Conservation (phyloP, 2,888 invertebrate genomes). For the Cryptophagus acutangulus region DNA sequence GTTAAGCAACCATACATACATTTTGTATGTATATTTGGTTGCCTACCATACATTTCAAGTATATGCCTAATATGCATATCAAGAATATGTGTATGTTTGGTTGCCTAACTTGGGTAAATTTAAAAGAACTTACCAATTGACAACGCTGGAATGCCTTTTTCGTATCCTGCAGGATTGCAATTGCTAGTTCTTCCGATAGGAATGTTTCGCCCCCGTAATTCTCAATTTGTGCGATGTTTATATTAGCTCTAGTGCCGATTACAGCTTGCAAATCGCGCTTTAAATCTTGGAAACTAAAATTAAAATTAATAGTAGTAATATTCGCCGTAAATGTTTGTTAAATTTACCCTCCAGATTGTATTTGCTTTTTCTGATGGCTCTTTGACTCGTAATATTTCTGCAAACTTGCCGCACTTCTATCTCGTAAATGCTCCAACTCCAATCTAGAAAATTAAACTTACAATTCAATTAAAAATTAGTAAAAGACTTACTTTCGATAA, state of each 20-base stretch:
- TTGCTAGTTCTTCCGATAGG: slow-evolving; percentile 89
- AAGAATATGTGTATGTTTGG: too few relatives aligned
- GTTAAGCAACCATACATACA: too few relatives aligned
- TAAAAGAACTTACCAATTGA: slow-evolving; percentile 57
- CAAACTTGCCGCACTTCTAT: slow-evolving; percentile 69
- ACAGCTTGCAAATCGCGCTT: slow-evolving; percentile 90
- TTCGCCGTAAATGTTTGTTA: slow-evolving; percentile 19
- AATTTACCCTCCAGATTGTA: slow-evolving; percentile 82
- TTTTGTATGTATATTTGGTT: too few relatives aligned
- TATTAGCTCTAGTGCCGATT: slow-evolving; percentile 84
- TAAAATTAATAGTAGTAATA: slow-evolving; percentile 8
- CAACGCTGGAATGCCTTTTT: slow-evolving; percentile 87
- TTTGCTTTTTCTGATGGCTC: slow-evolving; percentile 90
- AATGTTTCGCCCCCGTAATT: slow-evolving; percentile 97
- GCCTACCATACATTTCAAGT: too few relatives aligned
- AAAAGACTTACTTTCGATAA: slow-evolving; percentile 60
- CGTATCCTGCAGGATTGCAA: slow-evolving; percentile 83
- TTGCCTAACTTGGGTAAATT: background rate
- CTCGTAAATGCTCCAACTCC: slow-evolving; percentile 74
- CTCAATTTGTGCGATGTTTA: slow-evolving; percentile 91
- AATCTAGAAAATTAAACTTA: slow-evolving; percentile 45
- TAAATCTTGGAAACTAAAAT: slow-evolving; percentile 78
- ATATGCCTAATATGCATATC: too few relatives aligned
- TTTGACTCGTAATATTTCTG: slow-evolving; percentile 87
- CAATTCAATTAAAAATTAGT: slow-evolving; percentile 10